phyloP scores from a whole-genome alignment of 2,888 invertebrate genomes.

The Torymus aiolomorphi region DNA sequence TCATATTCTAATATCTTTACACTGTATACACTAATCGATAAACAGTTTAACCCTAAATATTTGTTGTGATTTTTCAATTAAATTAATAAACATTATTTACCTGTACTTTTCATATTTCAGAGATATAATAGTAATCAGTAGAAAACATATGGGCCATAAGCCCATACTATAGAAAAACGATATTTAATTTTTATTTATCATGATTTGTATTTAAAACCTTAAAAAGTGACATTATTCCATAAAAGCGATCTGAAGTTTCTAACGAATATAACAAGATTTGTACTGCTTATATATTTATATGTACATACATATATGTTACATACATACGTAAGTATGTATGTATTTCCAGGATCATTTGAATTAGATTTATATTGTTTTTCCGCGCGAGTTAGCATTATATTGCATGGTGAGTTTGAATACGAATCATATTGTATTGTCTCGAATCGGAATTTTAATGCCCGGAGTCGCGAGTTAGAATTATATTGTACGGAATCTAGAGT shows the following conservation, averaged over 20 bases:
- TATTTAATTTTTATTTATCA: constrained; percentile 26
- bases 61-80: background rate
- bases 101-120: constrained; percentile 22
- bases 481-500: no score
- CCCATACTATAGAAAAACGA: constrained; percentile 50
- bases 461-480: no score
- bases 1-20: constrained; percentile 32
- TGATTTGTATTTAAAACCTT: constrained; percentile 30
- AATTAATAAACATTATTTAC: constrained; percentile 1
- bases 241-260: constrained; percentile 47
- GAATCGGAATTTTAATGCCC: no score
- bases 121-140: constrained; percentile 22
- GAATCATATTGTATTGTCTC: no score
- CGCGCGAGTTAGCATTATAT: no score
- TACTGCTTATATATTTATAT: constrained; percentile 13
- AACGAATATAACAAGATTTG: constrained; percentile 3
- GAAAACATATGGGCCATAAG: constrained; percentile 51
- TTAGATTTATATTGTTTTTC: no score
- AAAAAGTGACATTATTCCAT: constrained; percentile 22
- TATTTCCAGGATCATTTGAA: no score
- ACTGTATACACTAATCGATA: background rate
- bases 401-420: no score
- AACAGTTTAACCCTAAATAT: background rate
- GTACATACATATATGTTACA: no score
- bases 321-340: no score